Evolutionary conservation across 2,888 invertebrate species (phyloP).

Genomic region (Chromoteleia sp.): DNA sequence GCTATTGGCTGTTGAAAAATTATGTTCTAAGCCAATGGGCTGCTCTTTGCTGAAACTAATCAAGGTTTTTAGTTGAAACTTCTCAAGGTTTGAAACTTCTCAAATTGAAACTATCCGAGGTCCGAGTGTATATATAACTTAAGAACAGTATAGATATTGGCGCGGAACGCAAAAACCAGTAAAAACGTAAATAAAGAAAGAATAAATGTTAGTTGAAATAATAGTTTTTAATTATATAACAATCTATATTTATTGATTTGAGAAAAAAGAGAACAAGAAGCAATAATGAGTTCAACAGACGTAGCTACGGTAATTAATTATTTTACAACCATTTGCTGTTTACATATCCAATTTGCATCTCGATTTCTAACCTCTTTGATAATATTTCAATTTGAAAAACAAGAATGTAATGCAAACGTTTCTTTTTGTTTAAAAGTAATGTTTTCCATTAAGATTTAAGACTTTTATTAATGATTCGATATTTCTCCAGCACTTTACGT

Average conservation of each 20-base stretch:
- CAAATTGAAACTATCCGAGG: no score
- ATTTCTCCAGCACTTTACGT: constrained; percentile 65
- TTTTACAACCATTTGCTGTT: background rate
- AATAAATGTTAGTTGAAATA: no score
- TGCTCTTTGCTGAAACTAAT: no score
- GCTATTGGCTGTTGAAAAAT: no score
- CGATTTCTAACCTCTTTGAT: constrained; percentile 50
- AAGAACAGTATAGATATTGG: no score
- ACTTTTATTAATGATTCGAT: constrained; percentile 32
- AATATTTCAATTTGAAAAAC: constrained; percentile 12
- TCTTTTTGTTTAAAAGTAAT: constrained; percentile 7
- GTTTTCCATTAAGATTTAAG: background rate
- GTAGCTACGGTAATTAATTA: constrained; percentile 78
- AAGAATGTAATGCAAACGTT: background rate
- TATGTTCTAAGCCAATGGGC: no score
- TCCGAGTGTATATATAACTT: no score
- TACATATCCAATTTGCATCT: background rate
- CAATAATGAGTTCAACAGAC: constrained; percentile 79
- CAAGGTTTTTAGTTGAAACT: no score
- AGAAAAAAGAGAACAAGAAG: constrained; percentile 25
- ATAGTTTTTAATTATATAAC: no score
- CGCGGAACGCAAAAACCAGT: no score
- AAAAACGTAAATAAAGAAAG: no score
- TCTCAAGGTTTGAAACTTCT: no score
- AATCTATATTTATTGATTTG: constrained; percentile 25